Conservation (phyloP, 1,140 invertebrate species). For the Cheumatopsyche charites region DNA sequence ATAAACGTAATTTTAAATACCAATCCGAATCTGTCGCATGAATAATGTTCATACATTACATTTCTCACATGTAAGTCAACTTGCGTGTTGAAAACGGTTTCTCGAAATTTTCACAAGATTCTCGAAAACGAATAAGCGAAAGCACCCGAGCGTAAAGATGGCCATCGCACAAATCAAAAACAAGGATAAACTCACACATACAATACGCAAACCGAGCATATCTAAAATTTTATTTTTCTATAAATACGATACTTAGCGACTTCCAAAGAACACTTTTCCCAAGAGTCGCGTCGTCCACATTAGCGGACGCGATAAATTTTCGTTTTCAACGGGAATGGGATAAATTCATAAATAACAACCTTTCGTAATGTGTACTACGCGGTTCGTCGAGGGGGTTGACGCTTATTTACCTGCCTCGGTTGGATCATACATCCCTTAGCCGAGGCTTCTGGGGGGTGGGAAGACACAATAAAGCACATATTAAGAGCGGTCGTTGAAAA, state of each 20-base stretch:
- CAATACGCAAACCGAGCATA: too few relatives aligned
- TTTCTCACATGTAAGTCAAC: slow-evolving; percentile 24
- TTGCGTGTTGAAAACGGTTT: slow-evolving; percentile 34
- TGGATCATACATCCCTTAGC: slow-evolving; percentile 36
- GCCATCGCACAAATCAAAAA: not conserved
- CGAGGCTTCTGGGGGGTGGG: too few relatives aligned
- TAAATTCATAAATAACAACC: slow-evolving; percentile 23
- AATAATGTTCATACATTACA: slow-evolving; percentile 26
- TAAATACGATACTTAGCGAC: too few relatives aligned
- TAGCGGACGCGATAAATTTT: slow-evolving; percentile 11
- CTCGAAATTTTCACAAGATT: slow-evolving; percentile 29
- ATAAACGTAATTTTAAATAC: too few relatives aligned
- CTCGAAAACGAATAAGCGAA: not conserved
- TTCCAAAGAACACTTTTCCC: not conserved
- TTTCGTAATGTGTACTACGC: not conserved
- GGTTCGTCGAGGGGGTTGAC: slow-evolving; percentile 18
- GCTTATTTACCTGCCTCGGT: slow-evolving; percentile 36
- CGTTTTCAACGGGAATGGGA: slow-evolving; percentile 9
- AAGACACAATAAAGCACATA: slow-evolving; percentile 37
- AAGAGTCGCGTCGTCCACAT: not conserved
- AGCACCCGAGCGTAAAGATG: slow-evolving; percentile 29
- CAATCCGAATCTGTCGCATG: slow-evolving; percentile 7
- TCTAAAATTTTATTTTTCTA: too few relatives aligned
- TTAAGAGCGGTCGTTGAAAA: slow-evolving; percentile 19
- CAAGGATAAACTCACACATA: too few relatives aligned